These are phyloP conservation scores for Drosophila dunni DNA, from an alignment of 1,140 invertebrate genomes.

Conservation along the genomic window DNA sequence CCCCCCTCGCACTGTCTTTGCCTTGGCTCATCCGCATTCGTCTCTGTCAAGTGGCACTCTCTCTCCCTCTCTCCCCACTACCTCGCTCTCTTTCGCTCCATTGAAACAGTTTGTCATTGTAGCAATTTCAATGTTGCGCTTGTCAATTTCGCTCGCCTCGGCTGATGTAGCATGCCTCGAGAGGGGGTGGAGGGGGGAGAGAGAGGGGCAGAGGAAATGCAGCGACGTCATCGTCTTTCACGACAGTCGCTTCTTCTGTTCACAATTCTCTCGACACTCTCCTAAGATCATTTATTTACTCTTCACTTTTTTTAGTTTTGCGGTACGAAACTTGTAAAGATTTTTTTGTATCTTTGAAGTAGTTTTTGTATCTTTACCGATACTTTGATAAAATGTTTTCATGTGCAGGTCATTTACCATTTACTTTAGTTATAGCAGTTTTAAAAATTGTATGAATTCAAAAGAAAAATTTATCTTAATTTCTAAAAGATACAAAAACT, in stretches of 20 bases:
- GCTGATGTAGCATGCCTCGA: background rate
- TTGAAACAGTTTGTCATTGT: constrained; percentile 75
- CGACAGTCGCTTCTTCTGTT: constrained; percentile 28
- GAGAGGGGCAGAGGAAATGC: background rate
- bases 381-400: background rate
- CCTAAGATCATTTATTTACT: constrained; percentile 15
- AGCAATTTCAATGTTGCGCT: constrained; percentile 81
- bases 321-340: constrained; percentile 37
- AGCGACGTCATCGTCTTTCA: constrained; percentile 34
- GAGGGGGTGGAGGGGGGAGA: background rate
- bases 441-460: no score
- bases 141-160: constrained; percentile 71
- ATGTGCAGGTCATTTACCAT: no score
- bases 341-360: background rate
- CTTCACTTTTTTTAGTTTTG: background rate
- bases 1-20: background rate
- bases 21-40: constrained; percentile 58
- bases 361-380: background rate
- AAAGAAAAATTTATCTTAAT: no score
- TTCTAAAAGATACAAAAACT: no score
- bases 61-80: background rate
- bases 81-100: background rate
- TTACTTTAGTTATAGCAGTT: no score
- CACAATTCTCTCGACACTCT: constrained; percentile 40
- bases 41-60: constrained; percentile 76